These are phyloP conservation scores for Aphelinus certus DNA, from an alignment of 1,140 invertebrate genomes.

Conservation along the genomic window DNA sequence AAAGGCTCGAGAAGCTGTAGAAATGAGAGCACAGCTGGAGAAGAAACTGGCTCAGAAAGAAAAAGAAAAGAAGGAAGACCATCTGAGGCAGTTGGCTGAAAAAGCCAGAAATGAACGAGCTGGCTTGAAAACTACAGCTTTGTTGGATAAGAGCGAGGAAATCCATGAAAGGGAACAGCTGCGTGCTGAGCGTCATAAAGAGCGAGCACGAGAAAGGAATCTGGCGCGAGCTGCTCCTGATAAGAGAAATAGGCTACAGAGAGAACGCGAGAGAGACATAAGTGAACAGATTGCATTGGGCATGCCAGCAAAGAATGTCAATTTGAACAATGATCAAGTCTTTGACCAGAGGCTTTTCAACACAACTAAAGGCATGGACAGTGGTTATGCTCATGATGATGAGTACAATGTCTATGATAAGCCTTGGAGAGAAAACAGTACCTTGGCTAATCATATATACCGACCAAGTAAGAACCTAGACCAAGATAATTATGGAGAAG, in stretches of 20 bases:
- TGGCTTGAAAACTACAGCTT: slow-evolving; percentile 72
- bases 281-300: slow-evolving; percentile 98
- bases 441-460: slow-evolving; percentile 90
- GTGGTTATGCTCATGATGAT: slow-evolving; percentile 97
- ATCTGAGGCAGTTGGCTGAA: slow-evolving; percentile 90
- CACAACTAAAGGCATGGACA: slow-evolving; percentile 94
- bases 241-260: slow-evolving; percentile 88
- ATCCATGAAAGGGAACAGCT: slow-evolving; percentile 90
- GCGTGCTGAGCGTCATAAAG: slow-evolving; percentile 88
- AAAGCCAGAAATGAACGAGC: slow-evolving; percentile 95
- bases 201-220: slow-evolving; percentile 92
- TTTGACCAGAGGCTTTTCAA: slow-evolving; percentile 98
- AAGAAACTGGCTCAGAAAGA: slow-evolving; percentile 97
- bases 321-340: slow-evolving; percentile 80
- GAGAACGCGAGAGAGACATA: slow-evolving; percentile 95
- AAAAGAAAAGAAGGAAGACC: slow-evolving; percentile 98
- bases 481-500: slow-evolving; percentile 90
- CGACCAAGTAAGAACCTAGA: slow-evolving; percentile 89
- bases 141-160: slow-evolving; percentile 74
- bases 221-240: slow-evolving; percentile 93
- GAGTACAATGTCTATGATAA: slow-evolving; percentile 98
- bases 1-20: slow-evolving; percentile 96
- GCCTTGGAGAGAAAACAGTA: slow-evolving; percentile 86
- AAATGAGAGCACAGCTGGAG: slow-evolving; percentile 94
- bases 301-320: slow-evolving; percentile 84